Conservation (phyloP, 2,797 vertebrate genomes). For the Gobio occitaniae region DNA sequence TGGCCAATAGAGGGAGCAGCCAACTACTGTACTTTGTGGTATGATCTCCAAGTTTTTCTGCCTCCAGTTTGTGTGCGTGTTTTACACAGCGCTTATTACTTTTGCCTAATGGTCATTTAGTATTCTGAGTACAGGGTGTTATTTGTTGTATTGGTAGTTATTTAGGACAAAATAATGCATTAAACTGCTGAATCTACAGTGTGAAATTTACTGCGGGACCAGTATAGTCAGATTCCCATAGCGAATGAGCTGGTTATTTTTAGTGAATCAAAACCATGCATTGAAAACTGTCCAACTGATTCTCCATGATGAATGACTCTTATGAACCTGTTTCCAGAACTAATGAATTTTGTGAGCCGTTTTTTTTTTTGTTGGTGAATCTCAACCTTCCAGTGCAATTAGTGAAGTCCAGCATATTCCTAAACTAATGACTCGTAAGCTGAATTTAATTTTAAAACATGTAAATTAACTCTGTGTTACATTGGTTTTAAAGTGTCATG, state of each 20-base stretch:
- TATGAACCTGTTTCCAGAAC: neutral
- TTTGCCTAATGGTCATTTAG: conserved; percentile 7
- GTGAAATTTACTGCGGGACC: neutral
- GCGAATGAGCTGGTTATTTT: neutral
- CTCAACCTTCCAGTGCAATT: neutral
- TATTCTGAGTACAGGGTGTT: neutral
- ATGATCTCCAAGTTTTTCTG: neutral
- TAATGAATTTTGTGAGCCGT: neutral
- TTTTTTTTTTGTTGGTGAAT: neutral
- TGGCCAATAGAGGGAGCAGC: conserved; percentile 77
- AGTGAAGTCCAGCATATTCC: neutral
- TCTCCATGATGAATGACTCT: neutral
- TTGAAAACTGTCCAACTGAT: neutral
- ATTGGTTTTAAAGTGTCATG: neutral
- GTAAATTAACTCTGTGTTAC: neutral
- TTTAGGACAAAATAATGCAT: neutral
- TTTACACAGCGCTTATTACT: neutral
- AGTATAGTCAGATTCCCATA: neutral
- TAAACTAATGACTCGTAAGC: neutral
- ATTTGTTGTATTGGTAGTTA: neutral
- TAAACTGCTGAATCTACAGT: neutral
- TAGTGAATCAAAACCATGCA: neutral
- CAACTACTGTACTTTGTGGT: conserved; percentile 46
- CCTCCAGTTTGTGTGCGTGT: neutral
- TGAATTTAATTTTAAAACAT: neutral